phyloP scores from a whole-genome alignment of 2,888 invertebrate species.

The Stegophylla sp. region DNA sequence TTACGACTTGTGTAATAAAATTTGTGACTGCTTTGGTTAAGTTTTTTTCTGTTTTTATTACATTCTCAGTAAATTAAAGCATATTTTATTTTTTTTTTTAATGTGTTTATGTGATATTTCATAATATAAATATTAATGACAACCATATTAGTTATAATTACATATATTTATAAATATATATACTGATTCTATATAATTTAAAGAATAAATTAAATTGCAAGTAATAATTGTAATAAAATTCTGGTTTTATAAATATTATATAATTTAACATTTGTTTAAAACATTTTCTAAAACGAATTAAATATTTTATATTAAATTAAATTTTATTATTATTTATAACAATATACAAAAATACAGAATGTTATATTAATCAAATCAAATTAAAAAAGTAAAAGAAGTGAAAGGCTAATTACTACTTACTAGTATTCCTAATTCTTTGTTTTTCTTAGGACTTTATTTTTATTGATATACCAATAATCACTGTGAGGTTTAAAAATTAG shows the following conservation, averaged over 20 bases:
- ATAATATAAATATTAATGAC: not conserved
- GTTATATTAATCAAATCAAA: not conserved
- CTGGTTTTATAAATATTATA: not conserved
- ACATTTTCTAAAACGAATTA: not conserved
- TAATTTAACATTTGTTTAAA: not conserved
- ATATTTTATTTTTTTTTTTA: not conserved
- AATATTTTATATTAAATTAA: not conserved
- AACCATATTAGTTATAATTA: slow-evolving; percentile 10
- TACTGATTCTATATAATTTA: not conserved
- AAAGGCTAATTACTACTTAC: too few relatives aligned
- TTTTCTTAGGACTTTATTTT: too few relatives aligned
- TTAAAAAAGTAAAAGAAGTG: not conserved
- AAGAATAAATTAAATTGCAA: not conserved
- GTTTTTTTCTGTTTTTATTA: slow-evolving; percentile 5
- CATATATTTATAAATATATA: not conserved
- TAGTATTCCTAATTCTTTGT: too few relatives aligned
- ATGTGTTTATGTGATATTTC: slow-evolving; percentile 31
- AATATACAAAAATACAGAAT: not conserved
- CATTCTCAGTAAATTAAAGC: slow-evolving; percentile 9
- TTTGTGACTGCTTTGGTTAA: slow-evolving; percentile 44
- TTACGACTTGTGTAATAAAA: slow-evolving; percentile 28
- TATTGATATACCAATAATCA: too few relatives aligned
- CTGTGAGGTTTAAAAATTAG: too few relatives aligned
- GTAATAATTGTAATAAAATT: not conserved
- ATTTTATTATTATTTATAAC: not conserved